Percentiles rank a stretch among this genome's conserved stretches.
phyloP scores from a whole-genome alignment of 1,140 invertebrate species.

The Drosophila persimilis region DNA sequence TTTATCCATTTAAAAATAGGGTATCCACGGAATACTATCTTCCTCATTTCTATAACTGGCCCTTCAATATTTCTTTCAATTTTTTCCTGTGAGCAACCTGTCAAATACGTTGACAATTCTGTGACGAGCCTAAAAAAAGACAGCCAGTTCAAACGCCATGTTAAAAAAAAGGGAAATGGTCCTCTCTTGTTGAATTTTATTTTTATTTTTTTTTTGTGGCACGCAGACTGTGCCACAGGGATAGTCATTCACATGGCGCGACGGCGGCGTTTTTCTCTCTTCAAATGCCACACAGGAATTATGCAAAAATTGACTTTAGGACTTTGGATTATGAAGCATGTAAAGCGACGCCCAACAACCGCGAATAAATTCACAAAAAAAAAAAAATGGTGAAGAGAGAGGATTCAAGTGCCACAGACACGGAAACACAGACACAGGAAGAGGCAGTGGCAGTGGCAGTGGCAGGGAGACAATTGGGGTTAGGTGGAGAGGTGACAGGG shows the following conservation, averaged over 20 bases:
- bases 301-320: conserved; percentile 50
- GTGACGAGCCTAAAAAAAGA: conserved; percentile 26
- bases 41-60: not conserved
- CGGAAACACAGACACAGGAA: not conserved
- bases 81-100: conserved; percentile 16
- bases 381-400: conserved; percentile 5
- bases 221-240: conserved; percentile 4
- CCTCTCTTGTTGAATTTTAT: not conserved
- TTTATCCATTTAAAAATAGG: too few relatives aligned
- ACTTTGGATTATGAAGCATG: conserved; percentile 50
- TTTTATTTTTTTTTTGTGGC: not conserved
- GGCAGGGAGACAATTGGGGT: conserved; percentile 35
- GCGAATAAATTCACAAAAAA: not conserved
- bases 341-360: conserved; percentile 24
- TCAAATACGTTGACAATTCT: conserved; percentile 35
- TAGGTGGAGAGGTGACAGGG: not conserved
- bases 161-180: not conserved
- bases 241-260: conserved; percentile 17
- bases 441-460: not conserved
- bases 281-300: conserved; percentile 19
- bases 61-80: not conserved
- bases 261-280: not conserved
- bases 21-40: too few relatives aligned
- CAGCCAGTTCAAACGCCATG: not conserved
- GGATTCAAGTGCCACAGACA: not conserved